Conservation (phyloP, 2,797 vertebrate genomes). For the Gorsachius magnificus region DNA sequence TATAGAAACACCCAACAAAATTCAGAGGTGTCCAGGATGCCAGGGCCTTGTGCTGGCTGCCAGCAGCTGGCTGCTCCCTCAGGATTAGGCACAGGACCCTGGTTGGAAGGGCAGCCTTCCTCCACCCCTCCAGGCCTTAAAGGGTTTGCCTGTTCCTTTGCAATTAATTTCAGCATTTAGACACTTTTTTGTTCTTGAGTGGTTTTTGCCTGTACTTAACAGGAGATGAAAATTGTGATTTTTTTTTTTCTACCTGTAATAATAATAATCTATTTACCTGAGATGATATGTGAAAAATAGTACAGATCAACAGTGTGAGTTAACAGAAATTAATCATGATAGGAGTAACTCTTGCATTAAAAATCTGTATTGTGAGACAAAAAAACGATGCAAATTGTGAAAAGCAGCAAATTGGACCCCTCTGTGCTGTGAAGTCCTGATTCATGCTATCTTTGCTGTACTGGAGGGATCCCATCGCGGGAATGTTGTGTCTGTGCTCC, state of each 20-base stretch:
- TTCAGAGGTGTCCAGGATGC: too few species aligned
- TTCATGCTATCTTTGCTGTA: neutral
- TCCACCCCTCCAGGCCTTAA: rapidly evolving
- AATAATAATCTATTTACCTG: neutral
- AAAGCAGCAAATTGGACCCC: neutral
- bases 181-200: neutral
- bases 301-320: neutral
- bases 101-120: neutral
- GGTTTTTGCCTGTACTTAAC: neutral
- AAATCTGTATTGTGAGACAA: neutral
- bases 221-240: neutral
- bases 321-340: neutral
- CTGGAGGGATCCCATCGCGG: neutral
- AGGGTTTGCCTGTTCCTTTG: neutral
- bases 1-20: rapidly evolving
- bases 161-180: neutral
- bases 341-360: neutral
- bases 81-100: neutral
- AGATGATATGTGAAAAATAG: neutral
- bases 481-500: neutral
- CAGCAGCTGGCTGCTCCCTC: neutral
- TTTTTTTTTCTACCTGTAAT: neutral
- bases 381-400: neutral
- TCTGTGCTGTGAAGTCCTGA: neutral
- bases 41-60: rapidly evolving